phyloP scores from a whole-genome alignment of 2,888 invertebrate species.

The Chrysopilus asiliformis region DNA sequence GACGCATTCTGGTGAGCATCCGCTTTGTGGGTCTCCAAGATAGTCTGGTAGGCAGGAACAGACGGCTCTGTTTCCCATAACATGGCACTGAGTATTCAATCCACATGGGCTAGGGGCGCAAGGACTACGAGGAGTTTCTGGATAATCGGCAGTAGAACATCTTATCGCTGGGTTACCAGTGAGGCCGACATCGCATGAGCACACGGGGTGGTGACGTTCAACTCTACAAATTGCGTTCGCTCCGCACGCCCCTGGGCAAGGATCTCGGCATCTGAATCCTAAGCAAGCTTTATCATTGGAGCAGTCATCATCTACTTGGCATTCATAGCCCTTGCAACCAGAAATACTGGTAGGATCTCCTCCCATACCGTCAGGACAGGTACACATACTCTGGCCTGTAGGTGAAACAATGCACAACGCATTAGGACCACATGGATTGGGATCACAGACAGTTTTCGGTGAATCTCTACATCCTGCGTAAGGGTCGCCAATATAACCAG shows the following conservation, averaged over 20 bases:
- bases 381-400: conserved; percentile 56
- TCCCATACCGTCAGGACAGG: conserved; percentile 58
- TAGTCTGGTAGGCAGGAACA: conserved; percentile 67
- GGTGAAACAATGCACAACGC: conserved; percentile 55
- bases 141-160: too few species aligned
- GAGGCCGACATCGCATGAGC: conserved; percentile 56
- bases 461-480: conserved; percentile 60
- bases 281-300: conserved; percentile 58
- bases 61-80: conserved; percentile 52
- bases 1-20: conserved; percentile 67
- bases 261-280: conserved; percentile 65
- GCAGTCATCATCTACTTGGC: conserved; percentile 69
- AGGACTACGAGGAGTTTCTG: conserved; percentile 46
- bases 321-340: conserved; percentile 69
- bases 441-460: conserved; percentile 55
- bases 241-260: conserved; percentile 72
- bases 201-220: conserved; percentile 67
- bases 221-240: conserved; percentile 58
- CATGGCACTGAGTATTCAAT: conserved; percentile 61
- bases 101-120: conserved; percentile 68
- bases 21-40: conserved; percentile 62
- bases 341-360: conserved; percentile 59
- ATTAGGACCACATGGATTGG: conserved; percentile 70
- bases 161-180: conserved; percentile 65
- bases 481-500: conserved; percentile 65